These are phyloP conservation scores for Hybognathus amarus DNA, from an alignment of 2,797 vertebrate species.

Conservation along the genomic window DNA sequence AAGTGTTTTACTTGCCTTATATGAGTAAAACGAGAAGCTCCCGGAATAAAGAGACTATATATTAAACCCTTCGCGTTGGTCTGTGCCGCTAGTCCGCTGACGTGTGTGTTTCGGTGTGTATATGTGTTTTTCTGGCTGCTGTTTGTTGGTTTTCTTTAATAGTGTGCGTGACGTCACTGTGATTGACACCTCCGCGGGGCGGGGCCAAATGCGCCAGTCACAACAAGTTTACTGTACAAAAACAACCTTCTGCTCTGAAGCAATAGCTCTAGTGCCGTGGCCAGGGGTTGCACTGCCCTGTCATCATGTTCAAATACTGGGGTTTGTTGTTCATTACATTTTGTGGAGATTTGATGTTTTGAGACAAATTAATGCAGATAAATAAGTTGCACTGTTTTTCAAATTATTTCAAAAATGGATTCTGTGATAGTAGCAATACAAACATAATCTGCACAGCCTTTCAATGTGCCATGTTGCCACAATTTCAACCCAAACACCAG, in stretches of 20 bases:
- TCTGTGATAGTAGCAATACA: background rate
- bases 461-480: background rate
- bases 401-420: background rate
- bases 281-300: background rate
- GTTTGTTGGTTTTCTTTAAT: conserved; percentile 62
- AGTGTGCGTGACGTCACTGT: background rate
- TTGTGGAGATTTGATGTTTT: background rate
- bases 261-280: background rate
- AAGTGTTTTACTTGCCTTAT: conserved; percentile 34
- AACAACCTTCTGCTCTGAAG: conserved; percentile 24
- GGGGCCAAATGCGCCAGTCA: background rate
- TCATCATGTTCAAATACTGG: background rate
- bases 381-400: background rate
- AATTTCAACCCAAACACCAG: background rate
- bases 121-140: conserved; percentile 38
- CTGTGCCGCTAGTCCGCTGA: background rate
- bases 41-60: conserved; percentile 26
- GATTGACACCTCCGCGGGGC: background rate
- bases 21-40: conserved; percentile 40
- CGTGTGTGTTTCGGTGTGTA: background rate
- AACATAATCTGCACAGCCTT: background rate
- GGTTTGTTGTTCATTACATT: background rate
- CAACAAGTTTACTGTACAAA: conserved; percentile 26
- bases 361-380: background rate
- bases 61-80: background rate